Base-by-base conservation (phyloP, 2,797 vertebrate species). In the Enteromius unitaeniatus region DNA sequence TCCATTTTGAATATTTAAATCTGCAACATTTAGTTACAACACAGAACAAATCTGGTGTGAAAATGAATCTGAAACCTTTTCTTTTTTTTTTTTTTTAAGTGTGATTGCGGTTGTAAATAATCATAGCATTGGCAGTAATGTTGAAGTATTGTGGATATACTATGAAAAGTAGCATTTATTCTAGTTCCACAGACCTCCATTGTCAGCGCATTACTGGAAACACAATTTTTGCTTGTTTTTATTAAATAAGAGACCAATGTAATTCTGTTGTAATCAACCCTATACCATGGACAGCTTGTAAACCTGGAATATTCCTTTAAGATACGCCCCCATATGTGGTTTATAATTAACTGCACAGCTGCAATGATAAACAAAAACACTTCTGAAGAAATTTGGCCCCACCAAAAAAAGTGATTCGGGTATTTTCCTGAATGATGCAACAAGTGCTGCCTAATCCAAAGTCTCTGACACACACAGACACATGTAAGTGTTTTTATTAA, bases 361-460 rank as follows among this genome's bases (percentile, higher is more conserved):
- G 28, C 11, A 58, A 53, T 23, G 31, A 26, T 26, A 28, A 77
- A n/a, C 37, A 62, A 64, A 47, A 8, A 9, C 26, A 42, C n/a
- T 31, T 65, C 55, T 62, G 15, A 78, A 78, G 2, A 47, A 69
- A 42, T 28, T 80, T 21, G 1, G 11, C 6, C n/a, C 3, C 31
- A 3, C 31, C 1, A 40, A 9, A 15, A 45, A 31, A 26, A 4
- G 23, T 9, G 15, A 72, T 10, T 42, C 31, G 0, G 9, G 3
- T 26, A 26, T 8, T 2, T 14, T 53, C 26, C 8, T 19, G n/a
- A 58, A 80, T 79, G 64, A 80, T 69, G 65, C 47, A 70, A 69
- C 65, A 81, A 60, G 55, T 81, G 19, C 65, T 58, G 26, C 4
- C 17, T 47, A 62, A 49, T 49, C 21, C 14, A 23, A 8, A 64